phyloP scores from a whole-genome alignment of 2,888 invertebrate species.

The Cerastoderma edule region DNA sequence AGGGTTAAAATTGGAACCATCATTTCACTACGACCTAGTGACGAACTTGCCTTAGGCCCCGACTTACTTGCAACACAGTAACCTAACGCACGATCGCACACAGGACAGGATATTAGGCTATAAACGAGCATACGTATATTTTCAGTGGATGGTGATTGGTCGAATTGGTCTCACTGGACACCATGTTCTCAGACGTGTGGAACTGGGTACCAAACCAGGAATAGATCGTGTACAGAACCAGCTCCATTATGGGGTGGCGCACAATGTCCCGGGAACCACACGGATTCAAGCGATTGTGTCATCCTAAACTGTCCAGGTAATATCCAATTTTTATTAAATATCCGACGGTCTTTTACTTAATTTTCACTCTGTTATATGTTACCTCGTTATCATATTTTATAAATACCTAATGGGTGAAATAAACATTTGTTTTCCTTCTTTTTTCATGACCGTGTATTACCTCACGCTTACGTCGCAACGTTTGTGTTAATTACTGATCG shows the following conservation, averaged over 20 bases:
- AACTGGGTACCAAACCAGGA: conserved; percentile 30
- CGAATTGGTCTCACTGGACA: conserved; percentile 43
- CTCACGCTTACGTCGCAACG: too few species aligned
- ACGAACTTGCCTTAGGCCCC: too few species aligned
- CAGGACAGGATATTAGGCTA: not conserved
- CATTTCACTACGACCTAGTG: too few species aligned
- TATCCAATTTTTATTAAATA: not conserved
- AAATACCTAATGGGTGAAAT: too few species aligned
- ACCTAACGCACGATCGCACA: too few species aligned
- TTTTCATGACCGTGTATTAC: too few species aligned
- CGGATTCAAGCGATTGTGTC: conserved; percentile 23
- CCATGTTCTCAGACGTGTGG: conserved; percentile 46
- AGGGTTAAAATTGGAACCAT: too few species aligned
- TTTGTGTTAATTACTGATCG: too few species aligned
- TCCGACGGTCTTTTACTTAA: not conserved
- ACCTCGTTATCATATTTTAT: too few species aligned
- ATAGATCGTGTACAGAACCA: conserved; percentile 35
- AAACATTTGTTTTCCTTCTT: too few species aligned
- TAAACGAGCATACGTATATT: not conserved
- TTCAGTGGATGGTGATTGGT: conserved; percentile 52
- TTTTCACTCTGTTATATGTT: too few species aligned
- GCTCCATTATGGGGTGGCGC: conserved; percentile 28
- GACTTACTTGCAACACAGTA: too few species aligned
- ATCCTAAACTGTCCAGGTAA: conserved; percentile 29
- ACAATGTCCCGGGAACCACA: conserved; percentile 16